Conservation (phyloP, 2,888 invertebrate genomes). For the Cynaeus angustus region DNA sequence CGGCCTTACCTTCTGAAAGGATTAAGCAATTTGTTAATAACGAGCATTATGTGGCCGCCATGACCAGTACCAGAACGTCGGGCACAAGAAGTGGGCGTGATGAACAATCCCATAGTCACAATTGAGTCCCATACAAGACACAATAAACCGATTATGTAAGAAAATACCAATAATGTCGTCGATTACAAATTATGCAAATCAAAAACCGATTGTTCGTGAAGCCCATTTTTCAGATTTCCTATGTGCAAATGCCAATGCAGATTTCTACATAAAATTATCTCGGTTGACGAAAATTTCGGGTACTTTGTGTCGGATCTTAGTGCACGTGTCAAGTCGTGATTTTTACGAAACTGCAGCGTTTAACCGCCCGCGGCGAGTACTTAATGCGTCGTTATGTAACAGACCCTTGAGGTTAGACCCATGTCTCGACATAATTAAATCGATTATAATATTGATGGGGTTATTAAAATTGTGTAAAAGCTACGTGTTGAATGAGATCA, state of each 20-base stretch:
- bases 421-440: background rate
- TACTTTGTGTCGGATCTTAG: background rate
- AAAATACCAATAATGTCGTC: slow-evolving; percentile 25
- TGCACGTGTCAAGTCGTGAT: slow-evolving; percentile 6
- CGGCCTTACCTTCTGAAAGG: slow-evolving; percentile 30
- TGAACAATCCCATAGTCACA: slow-evolving; percentile 24
- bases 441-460: slow-evolving; percentile 14
- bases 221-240: slow-evolving; percentile 14
- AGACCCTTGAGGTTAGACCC: slow-evolving; percentile 3
- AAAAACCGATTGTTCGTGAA: slow-evolving; percentile 16
- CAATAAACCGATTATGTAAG: slow-evolving; percentile 30
- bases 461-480: slow-evolving; percentile 26
- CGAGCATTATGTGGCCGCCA: slow-evolving; percentile 35
- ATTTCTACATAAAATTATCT: too few species aligned
- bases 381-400: slow-evolving; percentile 2
- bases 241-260: slow-evolving; percentile 1
- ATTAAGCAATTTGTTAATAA: slow-evolving; percentile 41
- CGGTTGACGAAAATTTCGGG: background rate
- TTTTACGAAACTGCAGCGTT: slow-evolving; percentile 21
- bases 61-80: slow-evolving; percentile 38
- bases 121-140: slow-evolving; percentile 4
- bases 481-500: background rate
- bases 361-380: slow-evolving; percentile 8
- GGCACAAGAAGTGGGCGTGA: slow-evolving; percentile 24
- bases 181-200: slow-evolving; percentile 33